Evolutionary conservation across 1,140 invertebrate genomes (phyloP).

Genomic region (Diorhabda elongata): DNA sequence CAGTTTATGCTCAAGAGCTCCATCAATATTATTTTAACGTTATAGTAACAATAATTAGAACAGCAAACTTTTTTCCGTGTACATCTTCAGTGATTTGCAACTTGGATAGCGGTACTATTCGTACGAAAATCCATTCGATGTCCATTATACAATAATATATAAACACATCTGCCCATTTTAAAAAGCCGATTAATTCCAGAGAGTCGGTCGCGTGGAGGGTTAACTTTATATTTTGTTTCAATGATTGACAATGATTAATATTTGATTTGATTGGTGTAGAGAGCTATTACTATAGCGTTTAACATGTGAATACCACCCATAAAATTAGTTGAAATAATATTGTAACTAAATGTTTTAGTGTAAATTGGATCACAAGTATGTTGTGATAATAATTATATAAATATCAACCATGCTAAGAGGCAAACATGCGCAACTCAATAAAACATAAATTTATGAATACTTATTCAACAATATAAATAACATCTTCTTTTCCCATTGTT

Average conservation of each 20-base stretch:
- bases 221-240: conserved; percentile 3
- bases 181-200: neutral
- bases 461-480: too few relatives aligned
- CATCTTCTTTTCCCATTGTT: too few relatives aligned
- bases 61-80: neutral
- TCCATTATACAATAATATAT: neutral
- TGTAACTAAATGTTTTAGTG: neutral
- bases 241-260: conserved; percentile 1
- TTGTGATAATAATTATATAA: too few relatives aligned
- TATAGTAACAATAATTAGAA: too few relatives aligned
- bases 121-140: neutral
- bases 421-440: too few relatives aligned
- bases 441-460: too few relatives aligned
- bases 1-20: too few relatives aligned
- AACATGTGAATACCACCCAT: neutral
- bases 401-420: too few relatives aligned
- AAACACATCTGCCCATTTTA: neutral
- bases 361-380: neutral
- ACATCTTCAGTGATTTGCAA: neutral
- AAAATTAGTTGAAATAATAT: neutral
- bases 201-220: conserved; percentile 1
- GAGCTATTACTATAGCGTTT: neutral
- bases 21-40: too few relatives aligned
- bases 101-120: neutral
- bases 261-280: neutral